Evolutionary conservation across 2,888 invertebrate genomes (phyloP).

Genomic region (Lepidocyrtinus sp.): DNA sequence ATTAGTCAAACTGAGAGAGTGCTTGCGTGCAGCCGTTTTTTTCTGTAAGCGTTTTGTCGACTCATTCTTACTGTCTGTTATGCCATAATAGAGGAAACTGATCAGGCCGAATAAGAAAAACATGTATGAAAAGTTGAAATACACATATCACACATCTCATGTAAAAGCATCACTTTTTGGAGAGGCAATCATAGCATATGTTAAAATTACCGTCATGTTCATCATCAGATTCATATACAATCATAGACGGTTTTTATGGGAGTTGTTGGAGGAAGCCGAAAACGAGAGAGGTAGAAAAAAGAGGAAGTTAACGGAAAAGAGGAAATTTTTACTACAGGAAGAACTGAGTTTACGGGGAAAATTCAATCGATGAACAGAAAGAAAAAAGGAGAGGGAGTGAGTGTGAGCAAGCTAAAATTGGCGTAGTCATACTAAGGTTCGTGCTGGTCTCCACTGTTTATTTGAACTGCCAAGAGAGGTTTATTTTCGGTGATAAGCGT

Average conservation of each 20-base stretch:
- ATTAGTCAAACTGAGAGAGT: conserved; percentile 6
- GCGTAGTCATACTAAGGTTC: conserved; percentile 64
- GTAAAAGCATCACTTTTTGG: neutral
- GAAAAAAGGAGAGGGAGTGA: conserved; percentile 1
- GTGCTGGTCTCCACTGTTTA: conserved; percentile 65
- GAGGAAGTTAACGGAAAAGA: conserved; percentile 16
- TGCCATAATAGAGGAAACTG: neutral
- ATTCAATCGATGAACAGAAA: conserved; percentile 16
- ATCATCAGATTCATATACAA: conserved; percentile 36
- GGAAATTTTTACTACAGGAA: conserved; percentile 22
- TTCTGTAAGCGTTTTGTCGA: conserved; percentile 5
- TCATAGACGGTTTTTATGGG: conserved; percentile 12
- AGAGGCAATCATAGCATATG: neutral
- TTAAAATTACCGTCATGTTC: conserved; percentile 23
- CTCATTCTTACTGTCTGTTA: conserved; percentile 6
- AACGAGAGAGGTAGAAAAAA: conserved; percentile 14
- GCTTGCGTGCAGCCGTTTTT: conserved; percentile 17
- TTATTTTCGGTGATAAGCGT: conserved; percentile 68
- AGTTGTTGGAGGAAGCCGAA: conserved; percentile 24
- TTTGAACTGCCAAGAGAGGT: conserved; percentile 68
- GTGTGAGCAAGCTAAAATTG: conserved; percentile 63
- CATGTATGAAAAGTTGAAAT: too few relatives aligned
- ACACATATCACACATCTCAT: neutral
- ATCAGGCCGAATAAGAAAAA: conserved; percentile 12
- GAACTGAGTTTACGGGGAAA: conserved; percentile 21